Conservation (phyloP, 1,140 invertebrate species). For the Zaprionus africanus region DNA sequence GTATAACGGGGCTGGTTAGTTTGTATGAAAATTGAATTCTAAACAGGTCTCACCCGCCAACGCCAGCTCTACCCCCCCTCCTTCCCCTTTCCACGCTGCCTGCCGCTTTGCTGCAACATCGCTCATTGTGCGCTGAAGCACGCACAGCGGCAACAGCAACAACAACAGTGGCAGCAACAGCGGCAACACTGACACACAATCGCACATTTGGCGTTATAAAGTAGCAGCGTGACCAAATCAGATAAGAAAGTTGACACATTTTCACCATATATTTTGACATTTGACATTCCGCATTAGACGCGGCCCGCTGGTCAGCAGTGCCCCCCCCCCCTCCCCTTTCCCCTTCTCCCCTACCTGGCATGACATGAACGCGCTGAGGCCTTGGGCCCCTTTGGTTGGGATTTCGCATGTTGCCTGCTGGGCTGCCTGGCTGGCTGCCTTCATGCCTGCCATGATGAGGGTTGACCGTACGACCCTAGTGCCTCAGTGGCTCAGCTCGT, state of each 20-base stretch:
- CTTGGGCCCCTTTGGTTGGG: slow-evolving; percentile 53
- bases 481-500: background rate
- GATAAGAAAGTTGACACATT: slow-evolving; percentile 85
- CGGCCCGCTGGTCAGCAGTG: slow-evolving; percentile 74
- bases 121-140: slow-evolving; percentile 75
- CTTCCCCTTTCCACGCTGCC: background rate
- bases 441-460: slow-evolving; percentile 56
- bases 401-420: slow-evolving; percentile 71
- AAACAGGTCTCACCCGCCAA: slow-evolving; percentile 75
- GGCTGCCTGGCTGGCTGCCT: background rate
- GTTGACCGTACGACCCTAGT: slow-evolving; percentile 58
- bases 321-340: slow-evolving; percentile 5
- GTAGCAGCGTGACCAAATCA: slow-evolving; percentile 84
- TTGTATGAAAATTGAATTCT: slow-evolving; percentile 83
- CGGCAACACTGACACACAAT: slow-evolving; percentile 56
- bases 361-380: slow-evolving; percentile 47
- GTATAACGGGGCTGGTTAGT: slow-evolving; percentile 46
- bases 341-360: slow-evolving; percentile 21
- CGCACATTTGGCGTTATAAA: slow-evolving; percentile 82
- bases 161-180: slow-evolving; percentile 48
- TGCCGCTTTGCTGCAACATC: slow-evolving; percentile 42
- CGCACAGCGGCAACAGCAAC: slow-evolving; percentile 57
- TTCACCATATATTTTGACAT: slow-evolving; percentile 85
- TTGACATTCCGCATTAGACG: slow-evolving; percentile 84
- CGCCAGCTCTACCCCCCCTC: slow-evolving; percentile 29